A percentile compares a stretch with the other conserved stretches of the same genome.
Conservation (phyloP, 2,113 vertebrate genomes). For the Lepus americanus region DNA sequence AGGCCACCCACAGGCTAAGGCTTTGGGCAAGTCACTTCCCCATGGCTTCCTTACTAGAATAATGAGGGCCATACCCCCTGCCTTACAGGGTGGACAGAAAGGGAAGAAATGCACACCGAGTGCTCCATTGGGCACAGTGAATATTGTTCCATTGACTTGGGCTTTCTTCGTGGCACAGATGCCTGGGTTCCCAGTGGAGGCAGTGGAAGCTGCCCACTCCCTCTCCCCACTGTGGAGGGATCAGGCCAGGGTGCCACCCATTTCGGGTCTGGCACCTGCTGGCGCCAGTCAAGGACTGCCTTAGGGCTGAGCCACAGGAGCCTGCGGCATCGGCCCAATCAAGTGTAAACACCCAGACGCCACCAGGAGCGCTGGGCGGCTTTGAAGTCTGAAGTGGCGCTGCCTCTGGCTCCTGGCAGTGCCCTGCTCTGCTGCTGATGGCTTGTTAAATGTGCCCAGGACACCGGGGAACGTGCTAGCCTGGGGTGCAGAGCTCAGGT, state of each 20-base stretch:
- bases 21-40: background rate
- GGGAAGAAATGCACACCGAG: background rate
- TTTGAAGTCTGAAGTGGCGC: slow-evolving; percentile 90
- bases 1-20: background rate
- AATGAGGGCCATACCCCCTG: background rate
- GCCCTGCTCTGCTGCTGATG: slow-evolving; percentile 90
- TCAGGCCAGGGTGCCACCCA: background rate
- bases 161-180: background rate
- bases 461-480: slow-evolving; percentile 69
- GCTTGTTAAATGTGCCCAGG: slow-evolving; percentile 87
- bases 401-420: slow-evolving; percentile 85
- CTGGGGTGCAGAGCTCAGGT: background rate
- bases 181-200: background rate
- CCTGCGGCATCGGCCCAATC: slow-evolving; percentile 69
- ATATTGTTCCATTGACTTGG: background rate
- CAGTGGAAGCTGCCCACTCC: background rate
- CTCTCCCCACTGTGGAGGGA: rapidly evolving
- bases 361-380: slow-evolving; percentile 86
- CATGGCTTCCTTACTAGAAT: background rate
- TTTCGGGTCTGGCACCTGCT: slow-evolving; percentile 44
- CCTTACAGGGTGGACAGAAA: rapidly evolving
- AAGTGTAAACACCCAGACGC: slow-evolving; percentile 89
- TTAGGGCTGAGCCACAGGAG: slow-evolving; percentile 62
- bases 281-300: slow-evolving; percentile 70
- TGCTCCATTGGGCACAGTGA: background rate